Evolutionary conservation across 2,113 vertebrate species (phyloP).

Genomic region (human): GRCh38 chr2:172698001-172698500

Average conservation of each 20-base stretch:
- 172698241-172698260: neutral
- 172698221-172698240: neutral
- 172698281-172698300: neutral
- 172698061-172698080: neutral
- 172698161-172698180: neutral
- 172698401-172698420: neutral
- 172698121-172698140: neutral
- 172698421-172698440: neutral
- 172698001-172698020: constrained; percentile 22
- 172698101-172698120: neutral
- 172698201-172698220: neutral
- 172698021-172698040: neutral
- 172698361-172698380: neutral
- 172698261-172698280: neutral
- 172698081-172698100: neutral
- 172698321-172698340: neutral
- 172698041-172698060: neutral
- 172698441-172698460: neutral
- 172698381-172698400: neutral
- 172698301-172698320: neutral
- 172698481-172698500: neutral
- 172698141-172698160: neutral
- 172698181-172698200: neutral
- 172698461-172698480: neutral
- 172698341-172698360: neutral